Conservation (phyloP, 1,140 invertebrate genomes). For the Brachionus paranguensis region DNA sequence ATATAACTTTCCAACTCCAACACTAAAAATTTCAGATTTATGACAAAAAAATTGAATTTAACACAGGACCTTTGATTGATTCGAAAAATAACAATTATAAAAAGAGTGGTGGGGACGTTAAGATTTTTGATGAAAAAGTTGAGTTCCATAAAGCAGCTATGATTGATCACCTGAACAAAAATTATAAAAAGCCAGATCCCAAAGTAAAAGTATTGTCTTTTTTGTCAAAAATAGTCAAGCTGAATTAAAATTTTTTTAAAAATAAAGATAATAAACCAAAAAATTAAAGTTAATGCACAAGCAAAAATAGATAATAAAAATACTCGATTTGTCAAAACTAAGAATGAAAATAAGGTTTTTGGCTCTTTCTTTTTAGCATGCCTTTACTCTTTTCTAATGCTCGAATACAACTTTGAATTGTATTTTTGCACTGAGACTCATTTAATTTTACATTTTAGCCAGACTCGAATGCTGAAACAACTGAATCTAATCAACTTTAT, state of each 20-base stretch:
- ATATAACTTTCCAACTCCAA: neutral
- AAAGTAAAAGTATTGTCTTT: neutral
- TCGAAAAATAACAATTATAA: neutral
- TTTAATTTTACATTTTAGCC: neutral
- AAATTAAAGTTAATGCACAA: neutral
- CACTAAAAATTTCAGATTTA: neutral
- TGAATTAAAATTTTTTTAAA: neutral
- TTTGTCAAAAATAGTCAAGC: neutral
- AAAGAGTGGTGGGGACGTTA: neutral
- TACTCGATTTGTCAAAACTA: neutral
- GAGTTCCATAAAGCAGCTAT: neutral
- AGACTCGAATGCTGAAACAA: neutral
- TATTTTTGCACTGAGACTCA: neutral
- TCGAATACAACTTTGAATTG: neutral
- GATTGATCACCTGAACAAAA: neutral
- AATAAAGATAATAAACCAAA: neutral
- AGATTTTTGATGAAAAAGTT: constrained; percentile 15
- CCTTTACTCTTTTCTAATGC: neutral
- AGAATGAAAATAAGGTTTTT: neutral
- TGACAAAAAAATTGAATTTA: constrained; percentile 20
- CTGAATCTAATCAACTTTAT: neutral
- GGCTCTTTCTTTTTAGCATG: neutral
- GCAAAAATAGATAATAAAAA: neutral
- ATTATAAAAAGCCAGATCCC: neutral
- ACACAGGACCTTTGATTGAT: constrained; percentile 7